Percentiles rank a stretch among this genome's conserved stretches.
Conservation (phyloP, 2,888 invertebrate species). For the Catotricha subobsoleta region DNA sequence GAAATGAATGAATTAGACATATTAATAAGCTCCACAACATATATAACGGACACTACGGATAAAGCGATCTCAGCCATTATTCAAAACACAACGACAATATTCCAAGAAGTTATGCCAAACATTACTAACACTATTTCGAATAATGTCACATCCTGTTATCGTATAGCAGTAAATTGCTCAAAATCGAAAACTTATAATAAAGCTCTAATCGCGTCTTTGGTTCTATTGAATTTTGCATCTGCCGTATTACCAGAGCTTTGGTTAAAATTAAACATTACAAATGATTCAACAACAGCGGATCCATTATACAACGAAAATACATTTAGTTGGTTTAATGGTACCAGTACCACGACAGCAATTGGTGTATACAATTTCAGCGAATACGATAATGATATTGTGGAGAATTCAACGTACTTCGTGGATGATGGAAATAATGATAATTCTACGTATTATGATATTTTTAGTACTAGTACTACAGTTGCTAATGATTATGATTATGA, state of each 20-base stretch:
- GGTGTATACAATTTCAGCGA: no score
- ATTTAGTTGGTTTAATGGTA: no score
- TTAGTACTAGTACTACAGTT: neutral
- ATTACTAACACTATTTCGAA: no score
- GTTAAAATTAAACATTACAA: constrained; percentile 10
- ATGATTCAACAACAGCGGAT: constrained; percentile 3
- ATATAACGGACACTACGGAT: neutral
- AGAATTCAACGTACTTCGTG: neutral
- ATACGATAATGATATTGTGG: neutral
- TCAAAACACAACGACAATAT: neutral
- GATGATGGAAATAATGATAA: neutral
- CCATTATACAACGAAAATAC: no score
- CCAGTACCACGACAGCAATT: neutral
- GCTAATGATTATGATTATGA: constrained; percentile 1
- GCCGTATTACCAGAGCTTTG: constrained; percentile 15
- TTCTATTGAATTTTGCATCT: constrained; percentile 27
- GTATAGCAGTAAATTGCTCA: constrained; percentile 23
- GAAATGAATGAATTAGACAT: neutral
- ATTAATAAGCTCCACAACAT: neutral
- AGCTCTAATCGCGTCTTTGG: constrained; percentile 24
- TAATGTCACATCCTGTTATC: constrained; percentile 19
- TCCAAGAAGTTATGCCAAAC: neutral
- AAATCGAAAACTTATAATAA: constrained; percentile 15
- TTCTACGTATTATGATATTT: neutral
- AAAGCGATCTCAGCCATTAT: neutral